These are phyloP conservation scores for Crotalus helleri DNA, from an alignment of 2,113 vertebrate species.

Conservation along the genomic window DNA sequence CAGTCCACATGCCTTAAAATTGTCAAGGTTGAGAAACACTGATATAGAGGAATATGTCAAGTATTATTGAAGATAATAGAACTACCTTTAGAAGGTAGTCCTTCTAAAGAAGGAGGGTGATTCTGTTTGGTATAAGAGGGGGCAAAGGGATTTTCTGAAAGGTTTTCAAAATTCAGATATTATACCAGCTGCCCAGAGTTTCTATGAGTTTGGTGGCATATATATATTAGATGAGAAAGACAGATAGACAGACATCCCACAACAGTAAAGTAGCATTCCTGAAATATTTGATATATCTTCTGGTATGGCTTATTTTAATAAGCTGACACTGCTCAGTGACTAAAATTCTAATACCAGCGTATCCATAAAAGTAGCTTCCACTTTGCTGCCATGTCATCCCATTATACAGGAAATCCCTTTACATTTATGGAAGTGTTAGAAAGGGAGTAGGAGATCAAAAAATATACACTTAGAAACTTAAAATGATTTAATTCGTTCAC, in stretches of 20 bases:
- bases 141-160: neutral
- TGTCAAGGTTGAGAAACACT: too few species aligned
- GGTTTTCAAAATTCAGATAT: neutral
- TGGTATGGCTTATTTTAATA: neutral
- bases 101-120: neutral
- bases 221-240: neutral
- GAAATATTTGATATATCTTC: neutral
- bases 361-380: neutral
- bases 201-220: neutral
- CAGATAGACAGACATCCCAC: neutral
- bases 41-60: neutral
- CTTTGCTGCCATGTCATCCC: neutral
- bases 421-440: neutral
- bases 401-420: neutral
- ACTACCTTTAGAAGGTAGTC: neutral
- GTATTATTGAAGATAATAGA: neutral
- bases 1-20: too few species aligned
- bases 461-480: neutral
- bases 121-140: neutral
- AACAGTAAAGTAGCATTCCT: neutral
- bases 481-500: neutral
- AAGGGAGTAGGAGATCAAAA: neutral
- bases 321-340: neutral
- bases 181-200: neutral
- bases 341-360: neutral